Percentiles rank a stretch among this genome's conserved stretches.
Conservation (phyloP, 2,888 invertebrate species). For the Bursaphelenchus okinawaensis region DNA sequence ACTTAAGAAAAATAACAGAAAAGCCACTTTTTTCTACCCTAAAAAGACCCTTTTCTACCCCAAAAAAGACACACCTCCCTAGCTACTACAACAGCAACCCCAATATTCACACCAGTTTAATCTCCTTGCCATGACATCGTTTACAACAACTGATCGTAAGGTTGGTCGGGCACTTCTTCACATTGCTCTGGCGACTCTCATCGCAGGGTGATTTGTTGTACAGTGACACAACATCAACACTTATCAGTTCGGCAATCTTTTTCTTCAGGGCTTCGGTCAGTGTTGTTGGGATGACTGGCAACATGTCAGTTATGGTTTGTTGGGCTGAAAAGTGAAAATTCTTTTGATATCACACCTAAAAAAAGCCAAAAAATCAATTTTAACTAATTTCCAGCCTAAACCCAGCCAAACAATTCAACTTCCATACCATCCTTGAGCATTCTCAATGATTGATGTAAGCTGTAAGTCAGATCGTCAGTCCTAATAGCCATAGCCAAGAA, state of each 20-base stretch:
- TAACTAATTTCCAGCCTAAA: neutral
- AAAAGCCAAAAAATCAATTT: neutral
- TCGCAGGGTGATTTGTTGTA: constrained; percentile 39
- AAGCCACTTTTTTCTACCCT: no score
- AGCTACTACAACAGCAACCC: no score
- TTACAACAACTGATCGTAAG: constrained; percentile 42
- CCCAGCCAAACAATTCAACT: neutral
- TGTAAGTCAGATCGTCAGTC: constrained; percentile 32
- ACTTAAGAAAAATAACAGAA: no score
- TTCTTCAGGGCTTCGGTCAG: neutral
- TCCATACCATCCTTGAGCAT: constrained; percentile 24
- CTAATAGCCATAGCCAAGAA: constrained; percentile 68
- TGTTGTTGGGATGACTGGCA: neutral
- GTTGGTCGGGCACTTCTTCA: constrained; percentile 23
- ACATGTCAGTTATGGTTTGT: neutral
- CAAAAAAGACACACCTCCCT: no score
- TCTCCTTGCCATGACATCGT: constrained; percentile 39
- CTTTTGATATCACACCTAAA: neutral
- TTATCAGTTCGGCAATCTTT: neutral
- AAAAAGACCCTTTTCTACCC: no score
- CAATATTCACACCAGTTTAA: constrained; percentile 28
- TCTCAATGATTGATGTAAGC: neutral
- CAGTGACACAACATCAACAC: constrained; percentile 25
- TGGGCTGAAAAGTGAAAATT: neutral
- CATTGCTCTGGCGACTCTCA: constrained; percentile 17